A percentile compares a stretch with the other conserved stretches of the same genome.
phyloP scores from a whole-genome alignment of 2,113 vertebrate genomes.

The Lophotis ruficrista region DNA sequence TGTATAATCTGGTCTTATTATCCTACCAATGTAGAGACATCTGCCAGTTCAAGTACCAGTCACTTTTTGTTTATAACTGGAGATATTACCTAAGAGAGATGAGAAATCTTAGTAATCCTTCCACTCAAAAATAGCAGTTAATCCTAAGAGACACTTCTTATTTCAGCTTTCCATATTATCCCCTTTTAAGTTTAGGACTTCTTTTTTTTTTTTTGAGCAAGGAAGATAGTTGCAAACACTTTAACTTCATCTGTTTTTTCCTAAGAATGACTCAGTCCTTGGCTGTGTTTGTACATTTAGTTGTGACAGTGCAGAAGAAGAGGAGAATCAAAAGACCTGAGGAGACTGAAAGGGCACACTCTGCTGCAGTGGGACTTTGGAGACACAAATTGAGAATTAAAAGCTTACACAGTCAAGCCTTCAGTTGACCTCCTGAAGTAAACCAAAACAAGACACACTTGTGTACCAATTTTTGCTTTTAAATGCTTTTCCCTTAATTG shows the following conservation, averaged over 20 bases:
- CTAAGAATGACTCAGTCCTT: background rate
- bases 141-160: background rate
- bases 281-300: background rate
- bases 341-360: background rate
- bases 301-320: background rate
- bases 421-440: background rate
- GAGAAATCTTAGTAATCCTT: background rate
- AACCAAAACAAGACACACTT: background rate
- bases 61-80: background rate
- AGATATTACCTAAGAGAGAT: background rate
- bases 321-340: background rate
- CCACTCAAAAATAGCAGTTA: background rate
- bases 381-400: background rate
- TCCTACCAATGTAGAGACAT: background rate
- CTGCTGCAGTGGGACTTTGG: background rate
- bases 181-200: background rate
- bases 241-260: background rate
- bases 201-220: background rate
- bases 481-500: background rate
- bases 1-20: background rate
- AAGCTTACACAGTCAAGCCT: background rate
- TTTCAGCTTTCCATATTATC: background rate
- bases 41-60: background rate
- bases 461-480: background rate
- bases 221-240: background rate